phyloP scores from a whole-genome alignment of 1,140 invertebrate species.

The Drosophila burlai region DNA sequence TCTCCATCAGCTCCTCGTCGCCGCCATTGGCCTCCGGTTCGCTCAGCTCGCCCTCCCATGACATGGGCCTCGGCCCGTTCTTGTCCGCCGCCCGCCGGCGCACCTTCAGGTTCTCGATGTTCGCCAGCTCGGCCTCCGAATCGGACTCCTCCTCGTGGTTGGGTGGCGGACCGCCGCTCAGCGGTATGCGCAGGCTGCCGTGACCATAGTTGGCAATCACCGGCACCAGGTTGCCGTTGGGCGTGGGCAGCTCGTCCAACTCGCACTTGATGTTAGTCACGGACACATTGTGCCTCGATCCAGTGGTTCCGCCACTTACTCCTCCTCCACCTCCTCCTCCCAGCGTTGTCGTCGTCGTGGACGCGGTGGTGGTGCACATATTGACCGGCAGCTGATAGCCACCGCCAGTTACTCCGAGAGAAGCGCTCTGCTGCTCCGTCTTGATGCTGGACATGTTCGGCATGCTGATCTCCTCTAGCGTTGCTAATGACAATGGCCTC shows the following conservation, averaged over 20 bases:
- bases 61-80: slow-evolving; percentile 90
- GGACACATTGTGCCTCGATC: slow-evolving; percentile 77
- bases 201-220: slow-evolving; percentile 75
- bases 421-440: slow-evolving; percentile 70
- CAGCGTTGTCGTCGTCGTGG: slow-evolving; percentile 29
- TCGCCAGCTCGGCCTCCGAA: slow-evolving; percentile 79
- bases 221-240: slow-evolving; percentile 80
- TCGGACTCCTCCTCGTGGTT: slow-evolving; percentile 59
- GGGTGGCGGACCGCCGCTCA: slow-evolving; percentile 32
- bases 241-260: slow-evolving; percentile 65
- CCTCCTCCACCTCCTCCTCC: background rate
- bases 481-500: slow-evolving; percentile 4
- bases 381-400: slow-evolving; percentile 71
- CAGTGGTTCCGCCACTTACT: slow-evolving; percentile 24
- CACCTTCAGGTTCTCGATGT: slow-evolving; percentile 83
- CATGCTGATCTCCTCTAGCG: slow-evolving; percentile 32
- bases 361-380: slow-evolving; percentile 53
- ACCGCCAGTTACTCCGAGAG: slow-evolving; percentile 37
- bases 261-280: slow-evolving; percentile 85
- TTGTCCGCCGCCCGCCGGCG: slow-evolving; percentile 66
- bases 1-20: slow-evolving; percentile 86
- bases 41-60: slow-evolving; percentile 95
- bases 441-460: slow-evolving; percentile 81
- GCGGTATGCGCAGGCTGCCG: slow-evolving; percentile 73
- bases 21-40: slow-evolving; percentile 86